Conservation (phyloP, 1,140 invertebrate species). For the Harpegnathos saltator region DNA sequence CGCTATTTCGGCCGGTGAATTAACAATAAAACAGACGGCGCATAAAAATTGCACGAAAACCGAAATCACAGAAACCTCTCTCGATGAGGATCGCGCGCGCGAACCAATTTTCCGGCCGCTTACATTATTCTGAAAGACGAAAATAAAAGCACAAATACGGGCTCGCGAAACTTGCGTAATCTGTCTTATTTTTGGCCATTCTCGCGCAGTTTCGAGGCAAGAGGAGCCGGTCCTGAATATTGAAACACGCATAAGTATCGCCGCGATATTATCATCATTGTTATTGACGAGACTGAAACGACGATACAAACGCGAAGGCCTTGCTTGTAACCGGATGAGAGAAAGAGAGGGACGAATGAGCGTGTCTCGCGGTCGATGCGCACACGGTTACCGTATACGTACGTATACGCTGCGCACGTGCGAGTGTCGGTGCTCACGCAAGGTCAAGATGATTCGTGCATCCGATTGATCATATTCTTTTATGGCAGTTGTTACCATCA, state of each 20-base stretch:
- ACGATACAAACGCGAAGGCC: constrained; percentile 40
- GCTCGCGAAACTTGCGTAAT: too few species aligned
- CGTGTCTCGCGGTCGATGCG: constrained; percentile 30
- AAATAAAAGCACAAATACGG: too few species aligned
- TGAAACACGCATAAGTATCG: not conserved
- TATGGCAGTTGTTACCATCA: constrained; percentile 40
- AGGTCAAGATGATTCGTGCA: constrained; percentile 61
- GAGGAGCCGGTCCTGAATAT: not conserved
- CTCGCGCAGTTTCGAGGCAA: not conserved
- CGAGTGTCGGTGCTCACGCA: constrained; percentile 32
- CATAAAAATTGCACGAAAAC: not conserved
- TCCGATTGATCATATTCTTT: constrained; percentile 66
- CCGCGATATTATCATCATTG: constrained; percentile 9
- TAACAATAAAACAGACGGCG: not conserved
- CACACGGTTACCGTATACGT: not conserved
- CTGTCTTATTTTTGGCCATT: not conserved
- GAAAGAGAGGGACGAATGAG: not conserved
- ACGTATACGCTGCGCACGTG: not conserved
- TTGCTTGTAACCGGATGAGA: constrained; percentile 40
- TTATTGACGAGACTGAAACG: constrained; percentile 48
- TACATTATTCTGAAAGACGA: not conserved
- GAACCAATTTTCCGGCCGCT: not conserved
- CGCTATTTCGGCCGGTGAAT: not conserved
- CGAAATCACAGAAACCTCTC: not conserved
- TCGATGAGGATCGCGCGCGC: not conserved